A percentile compares a stretch with the other conserved stretches of the same genome.
Evolutionary conservation across 2,113 vertebrate genomes (phyloP).

Genomic region (Eleginops maclovinus): DNA sequence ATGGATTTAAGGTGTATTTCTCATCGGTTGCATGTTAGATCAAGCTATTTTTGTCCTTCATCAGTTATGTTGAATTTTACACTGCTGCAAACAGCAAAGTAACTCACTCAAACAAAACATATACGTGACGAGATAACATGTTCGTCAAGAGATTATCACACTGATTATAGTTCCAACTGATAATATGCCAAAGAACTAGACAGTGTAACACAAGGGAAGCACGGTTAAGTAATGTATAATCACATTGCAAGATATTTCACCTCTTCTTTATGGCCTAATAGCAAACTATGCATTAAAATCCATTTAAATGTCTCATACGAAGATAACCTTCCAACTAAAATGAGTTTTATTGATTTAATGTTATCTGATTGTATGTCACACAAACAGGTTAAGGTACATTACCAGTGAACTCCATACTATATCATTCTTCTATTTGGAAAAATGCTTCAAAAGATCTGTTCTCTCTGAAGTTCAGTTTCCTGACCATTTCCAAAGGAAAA

Average conservation of each 20-base stretch:
- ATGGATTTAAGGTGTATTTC: too few relatives aligned
- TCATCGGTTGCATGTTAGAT: too few relatives aligned
- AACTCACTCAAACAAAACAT: background rate
- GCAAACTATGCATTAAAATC: background rate
- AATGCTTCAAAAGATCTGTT: background rate
- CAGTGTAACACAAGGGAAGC: background rate
- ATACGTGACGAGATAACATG: background rate
- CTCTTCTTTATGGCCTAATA: background rate
- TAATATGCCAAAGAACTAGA: background rate
- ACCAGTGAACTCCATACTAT: background rate
- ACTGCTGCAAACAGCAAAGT: background rate
- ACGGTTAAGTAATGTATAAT: background rate
- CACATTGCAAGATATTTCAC: background rate
- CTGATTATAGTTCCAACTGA: background rate
- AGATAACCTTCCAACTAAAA: background rate
- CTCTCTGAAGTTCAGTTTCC: background rate
- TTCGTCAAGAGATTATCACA: background rate
- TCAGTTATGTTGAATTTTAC: background rate
- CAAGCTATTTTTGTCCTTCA: too few relatives aligned
- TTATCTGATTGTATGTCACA: too few relatives aligned
- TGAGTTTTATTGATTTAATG: too few relatives aligned
- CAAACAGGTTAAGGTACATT: background rate
- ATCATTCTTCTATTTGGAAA: background rate
- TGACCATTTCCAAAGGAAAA: conserved; percentile 4
- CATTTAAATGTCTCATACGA: background rate